Evolutionary conservation across 2,888 invertebrate genomes (phyloP).

Genomic region (Doris montereyensis): DNA sequence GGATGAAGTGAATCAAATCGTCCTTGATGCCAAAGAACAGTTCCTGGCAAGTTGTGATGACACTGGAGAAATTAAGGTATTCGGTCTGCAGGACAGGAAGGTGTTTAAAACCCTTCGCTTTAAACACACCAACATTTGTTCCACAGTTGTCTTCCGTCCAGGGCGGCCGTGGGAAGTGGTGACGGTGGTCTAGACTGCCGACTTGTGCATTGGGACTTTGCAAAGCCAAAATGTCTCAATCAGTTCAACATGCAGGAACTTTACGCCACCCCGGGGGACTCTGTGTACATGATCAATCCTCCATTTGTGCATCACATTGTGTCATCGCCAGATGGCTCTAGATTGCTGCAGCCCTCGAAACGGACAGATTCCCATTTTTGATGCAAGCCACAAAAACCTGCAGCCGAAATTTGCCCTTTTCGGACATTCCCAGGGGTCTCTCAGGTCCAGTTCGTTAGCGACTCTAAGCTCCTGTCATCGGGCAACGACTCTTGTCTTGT

Average conservation of each 20-base stretch:
- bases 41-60: constrained; percentile 70
- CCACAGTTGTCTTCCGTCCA: constrained; percentile 64
- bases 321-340: constrained; percentile 53
- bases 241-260: constrained; percentile 68
- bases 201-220: constrained; percentile 70
- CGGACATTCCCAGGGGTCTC: constrained; percentile 67
- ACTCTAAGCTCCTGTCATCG: constrained; percentile 59
- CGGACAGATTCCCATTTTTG: constrained; percentile 65
- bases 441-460: constrained; percentile 66
- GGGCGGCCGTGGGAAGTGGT: constrained; percentile 64
- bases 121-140: constrained; percentile 71
- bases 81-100: constrained; percentile 61
- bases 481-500: constrained; percentile 65
- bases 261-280: constrained; percentile 55
- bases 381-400: constrained; percentile 57
- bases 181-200: constrained; percentile 68
- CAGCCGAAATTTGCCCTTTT: constrained; percentile 58
- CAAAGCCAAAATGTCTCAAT: constrained; percentile 60
- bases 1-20: constrained; percentile 69
- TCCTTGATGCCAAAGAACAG: constrained; percentile 63
- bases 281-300: constrained; percentile 67
- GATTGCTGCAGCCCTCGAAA: too few species aligned
- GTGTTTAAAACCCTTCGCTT: constrained; percentile 65
- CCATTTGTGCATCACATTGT: constrained; percentile 68
- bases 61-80: constrained; percentile 66